These are phyloP conservation scores for Melitaea athalia DNA, from an alignment of 2,888 invertebrate genomes.

Conservation along the genomic window DNA sequence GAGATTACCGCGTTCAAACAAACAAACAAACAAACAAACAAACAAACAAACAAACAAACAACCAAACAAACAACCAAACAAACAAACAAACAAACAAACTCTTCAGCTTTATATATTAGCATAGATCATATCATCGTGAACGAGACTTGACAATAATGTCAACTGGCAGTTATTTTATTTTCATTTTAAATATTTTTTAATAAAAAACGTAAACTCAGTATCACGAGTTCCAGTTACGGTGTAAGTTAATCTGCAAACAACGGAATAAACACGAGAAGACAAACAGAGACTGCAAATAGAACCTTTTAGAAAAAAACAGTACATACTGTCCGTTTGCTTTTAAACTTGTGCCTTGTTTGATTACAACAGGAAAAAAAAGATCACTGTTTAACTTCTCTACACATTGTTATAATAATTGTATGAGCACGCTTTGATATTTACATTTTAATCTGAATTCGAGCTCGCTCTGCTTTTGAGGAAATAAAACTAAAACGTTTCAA, in stretches of 20 bases:
- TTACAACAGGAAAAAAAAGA: conserved; percentile 14
- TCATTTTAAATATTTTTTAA: not conserved
- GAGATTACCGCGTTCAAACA: too few species aligned
- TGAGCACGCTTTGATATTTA: conserved; percentile 8
- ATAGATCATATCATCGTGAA: not conserved
- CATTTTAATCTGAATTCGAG: conserved; percentile 6
- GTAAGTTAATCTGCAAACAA: conserved; percentile 37
- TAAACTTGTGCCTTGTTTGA: conserved; percentile 17
- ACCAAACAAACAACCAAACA: too few species aligned
- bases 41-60: too few species aligned
- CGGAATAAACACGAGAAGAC: conserved; percentile 30
- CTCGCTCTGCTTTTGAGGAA: conserved; percentile 1
- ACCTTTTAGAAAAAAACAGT: conserved; percentile 32
- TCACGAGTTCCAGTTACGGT: conserved; percentile 14
- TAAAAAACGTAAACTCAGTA: conserved; percentile 1
- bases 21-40: too few species aligned
- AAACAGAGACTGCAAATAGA: conserved; percentile 32
- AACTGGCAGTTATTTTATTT: not conserved
- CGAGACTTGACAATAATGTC: not conserved
- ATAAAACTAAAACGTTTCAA: conserved; percentile 1
- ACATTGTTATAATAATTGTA: conserved; percentile 8
- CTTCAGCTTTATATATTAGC: too few species aligned
- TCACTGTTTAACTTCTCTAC: conserved; percentile 17
- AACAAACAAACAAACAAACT: too few species aligned
- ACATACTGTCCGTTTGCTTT: conserved; percentile 27